Conservation (phyloP, 2,113 vertebrate genomes). For the Bambusicola thoracicus region DNA sequence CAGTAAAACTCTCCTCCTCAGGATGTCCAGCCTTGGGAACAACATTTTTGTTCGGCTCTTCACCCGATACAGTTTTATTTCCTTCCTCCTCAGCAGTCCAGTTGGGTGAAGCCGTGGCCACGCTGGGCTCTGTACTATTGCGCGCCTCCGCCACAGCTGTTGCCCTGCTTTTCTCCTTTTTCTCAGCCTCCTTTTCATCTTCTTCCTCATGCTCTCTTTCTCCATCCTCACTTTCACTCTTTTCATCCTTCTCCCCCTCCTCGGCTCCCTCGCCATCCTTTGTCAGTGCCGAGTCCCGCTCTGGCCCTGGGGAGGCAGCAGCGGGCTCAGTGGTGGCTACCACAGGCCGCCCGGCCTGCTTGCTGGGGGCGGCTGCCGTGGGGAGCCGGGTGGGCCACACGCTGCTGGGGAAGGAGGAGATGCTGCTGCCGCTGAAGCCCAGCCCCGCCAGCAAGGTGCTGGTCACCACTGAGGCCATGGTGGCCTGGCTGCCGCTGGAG, state of each 20-base stretch:
- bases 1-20: conserved; percentile 11
- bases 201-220: conserved; percentile 85
- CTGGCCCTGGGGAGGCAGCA: conserved; percentile 70
- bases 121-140: conserved; percentile 12
- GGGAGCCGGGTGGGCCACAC: conserved; percentile 90
- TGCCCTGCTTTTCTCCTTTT: conserved; percentile 79
- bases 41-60: conserved; percentile 30
- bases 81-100: conserved; percentile 78
- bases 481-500: conserved; percentile 94
- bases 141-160: background rate
- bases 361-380: conserved; percentile 58
- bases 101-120: conserved; percentile 31
- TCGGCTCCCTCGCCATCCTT: conserved; percentile 76
- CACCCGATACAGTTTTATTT: conserved; percentile 73
- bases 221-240: conserved; percentile 81
- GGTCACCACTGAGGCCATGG: conserved; percentile 93
- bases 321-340: conserved; percentile 79
- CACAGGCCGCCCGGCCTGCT: conserved; percentile 70
- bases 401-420: conserved; percentile 94
- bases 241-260: conserved; percentile 82
- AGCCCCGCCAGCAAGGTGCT: conserved; percentile 93
- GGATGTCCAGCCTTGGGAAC: conserved; percentile 53
- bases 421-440: conserved; percentile 90
- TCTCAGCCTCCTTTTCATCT: conserved; percentile 82
- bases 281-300: conserved; percentile 73